phyloP scores from a whole-genome alignment of 2,797 vertebrate species.

The Merluccius polli region DNA sequence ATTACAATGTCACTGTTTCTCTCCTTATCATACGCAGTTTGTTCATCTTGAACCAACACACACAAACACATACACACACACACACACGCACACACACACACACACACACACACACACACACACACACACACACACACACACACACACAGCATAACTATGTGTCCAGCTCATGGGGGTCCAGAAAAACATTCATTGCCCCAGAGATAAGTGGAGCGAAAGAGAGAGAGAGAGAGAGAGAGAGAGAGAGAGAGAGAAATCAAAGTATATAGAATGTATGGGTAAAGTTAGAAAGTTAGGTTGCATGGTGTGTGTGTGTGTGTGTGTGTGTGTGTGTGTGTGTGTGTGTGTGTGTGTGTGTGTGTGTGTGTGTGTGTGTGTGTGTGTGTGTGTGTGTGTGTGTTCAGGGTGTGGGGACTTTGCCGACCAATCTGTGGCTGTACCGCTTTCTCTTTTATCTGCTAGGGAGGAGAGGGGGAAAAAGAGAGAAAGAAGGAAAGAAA shows the following conservation, averaged over 20 bases:
- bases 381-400: background rate
- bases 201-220: background rate
- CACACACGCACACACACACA: background rate
- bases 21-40: too few relatives aligned
- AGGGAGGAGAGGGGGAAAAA: background rate
- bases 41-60: too few relatives aligned
- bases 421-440: background rate
- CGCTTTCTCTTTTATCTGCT: background rate
- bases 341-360: slow-evolving; percentile 14
- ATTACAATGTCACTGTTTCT: too few relatives aligned
- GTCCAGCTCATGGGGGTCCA: background rate
- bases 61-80: background rate
- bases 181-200: background rate
- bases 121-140: background rate
- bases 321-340: slow-evolving; percentile 16
- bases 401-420: background rate
- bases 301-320: background rate
- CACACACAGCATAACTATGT: background rate
- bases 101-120: background rate
- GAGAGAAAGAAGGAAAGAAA: background rate
- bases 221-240: slow-evolving; percentile 1
- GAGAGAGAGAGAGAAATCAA: background rate
- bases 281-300: background rate
- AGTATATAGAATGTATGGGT: background rate
- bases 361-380: slow-evolving; percentile 1